Percentiles rank a stretch among this genome's conserved stretches.
These are phyloP conservation scores for Drosophila insularis DNA, from an alignment of 1,140 invertebrate genomes.

Conservation along the genomic window DNA sequence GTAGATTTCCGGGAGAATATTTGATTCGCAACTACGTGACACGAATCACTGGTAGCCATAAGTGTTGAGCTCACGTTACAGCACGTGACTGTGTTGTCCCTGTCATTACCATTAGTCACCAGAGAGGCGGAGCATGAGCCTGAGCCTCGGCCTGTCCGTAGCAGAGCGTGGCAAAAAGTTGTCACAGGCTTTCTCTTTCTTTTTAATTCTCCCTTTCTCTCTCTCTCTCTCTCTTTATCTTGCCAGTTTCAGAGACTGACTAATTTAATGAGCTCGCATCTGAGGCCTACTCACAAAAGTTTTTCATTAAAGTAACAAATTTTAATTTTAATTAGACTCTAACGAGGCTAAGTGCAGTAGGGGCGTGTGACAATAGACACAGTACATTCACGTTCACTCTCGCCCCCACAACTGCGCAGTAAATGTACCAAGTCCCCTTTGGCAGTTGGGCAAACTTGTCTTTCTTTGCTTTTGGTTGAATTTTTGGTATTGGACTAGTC, in stretches of 20 bases:
- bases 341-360: slow-evolving; percentile 55
- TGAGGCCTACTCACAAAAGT: slow-evolving; percentile 55
- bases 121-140: slow-evolving; percentile 1
- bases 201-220: neutral
- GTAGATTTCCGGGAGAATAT: slow-evolving; percentile 33
- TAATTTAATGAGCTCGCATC: slow-evolving; percentile 56
- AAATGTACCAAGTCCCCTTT: slow-evolving; percentile 11
- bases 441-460: slow-evolving; percentile 1
- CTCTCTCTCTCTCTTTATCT: neutral
- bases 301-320: slow-evolving; percentile 75
- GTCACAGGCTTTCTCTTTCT: slow-evolving; percentile 14
- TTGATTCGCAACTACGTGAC: slow-evolving; percentile 46
- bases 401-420: neutral
- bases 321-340: slow-evolving; percentile 77
- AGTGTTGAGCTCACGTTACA: slow-evolving; percentile 59
- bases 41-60: slow-evolving; percentile 38
- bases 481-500: slow-evolving; percentile 15
- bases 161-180: slow-evolving; percentile 10
- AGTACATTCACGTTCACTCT: neutral
- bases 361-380: slow-evolving; percentile 17
- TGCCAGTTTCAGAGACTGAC: slow-evolving; percentile 9
- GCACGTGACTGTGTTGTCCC: slow-evolving; percentile 58
- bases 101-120: slow-evolving; percentile 41
- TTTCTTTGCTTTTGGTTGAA: slow-evolving; percentile 6
- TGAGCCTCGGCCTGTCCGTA: neutral